Base-by-base conservation (phyloP, 2,113 vertebrate genomes). In the Catharus bicknelli region DNA sequence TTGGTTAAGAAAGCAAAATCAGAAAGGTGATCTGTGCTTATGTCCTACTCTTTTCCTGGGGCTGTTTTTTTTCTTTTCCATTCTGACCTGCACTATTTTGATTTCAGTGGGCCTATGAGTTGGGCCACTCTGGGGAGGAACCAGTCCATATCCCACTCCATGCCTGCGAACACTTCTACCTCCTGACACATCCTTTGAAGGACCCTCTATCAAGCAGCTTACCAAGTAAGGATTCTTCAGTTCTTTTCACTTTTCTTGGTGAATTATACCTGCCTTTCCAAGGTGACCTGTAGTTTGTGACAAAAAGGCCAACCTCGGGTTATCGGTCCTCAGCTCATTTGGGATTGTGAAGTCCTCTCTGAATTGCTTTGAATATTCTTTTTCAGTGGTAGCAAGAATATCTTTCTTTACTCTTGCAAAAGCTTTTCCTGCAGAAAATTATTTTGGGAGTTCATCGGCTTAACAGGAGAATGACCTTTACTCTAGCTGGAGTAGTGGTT, bases 131-230 rank as follows among this genome's bases (percentile, higher is more conserved):
- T 12, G 98, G 98, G 68, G 98, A 99, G 95, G 97, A 97, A 50
- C 98, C 98, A 57, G 98, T 99, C 79, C 99, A 98, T 10, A 98
- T 99, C 95, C 99, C 99, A 40, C 96, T 99, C 85, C 99, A 99
- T 19, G 99, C 99, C 95, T 99, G 99, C 16, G 99, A 99, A 76
- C 99, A 99, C 95, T 99, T 99, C 97, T 99, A 99, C 97, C 98
- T 99, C 89, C 98, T 99, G 95, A 99, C 99, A 45, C 99, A 98
- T 96, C 98, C 99, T 79, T 96, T 98, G 72, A 96, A 98, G 90
- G 97, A 98, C 29, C 98, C 98, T 50, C 97, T 99, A 61, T 92
- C 96, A 9, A 98, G 93, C 95, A 97, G 51, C 93, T 97, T 95
- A 4, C 99, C 99, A 95, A 99, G 99, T 99, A 92, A 98, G 93